Base-by-base conservation (phyloP, 2,113 vertebrate genomes). In the Xyliphius kryptos region DNA sequence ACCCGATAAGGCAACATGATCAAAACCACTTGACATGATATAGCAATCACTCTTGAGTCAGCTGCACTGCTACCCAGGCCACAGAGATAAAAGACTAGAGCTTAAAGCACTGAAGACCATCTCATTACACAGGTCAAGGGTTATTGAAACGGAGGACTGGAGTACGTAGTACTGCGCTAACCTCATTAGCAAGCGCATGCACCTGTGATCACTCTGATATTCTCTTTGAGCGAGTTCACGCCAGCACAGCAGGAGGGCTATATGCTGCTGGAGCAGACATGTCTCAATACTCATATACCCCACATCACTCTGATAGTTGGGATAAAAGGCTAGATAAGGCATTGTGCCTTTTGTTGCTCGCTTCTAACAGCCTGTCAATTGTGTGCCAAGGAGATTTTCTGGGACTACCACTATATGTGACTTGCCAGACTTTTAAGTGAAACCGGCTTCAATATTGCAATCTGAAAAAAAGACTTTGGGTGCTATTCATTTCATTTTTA, bases 131-230 rank as follows among this genome's bases (percentile, higher is more conserved):
- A 12, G 61, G 32, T 32, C 40, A 43, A 70, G 54, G 53, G 19
- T 51, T 15, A 61, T 17, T 5, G 53, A 9, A 48, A 63, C 41
- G 21, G 36, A 9, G 69, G 58, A n/a, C n/a, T n/a, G n/a, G n/a
- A n/a, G 56, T 63, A 36, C 44, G 59, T 51, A 36, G 44, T 55
- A 21, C 3, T 11, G 9, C 19, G 59, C 64, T 63, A 54, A 64
- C 60, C 77, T 87, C 82, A 86, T 88, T 88, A 87, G 75, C 66
- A 15, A 79, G 72, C 71, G 68, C 61, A 77, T 75, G 76, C 83
- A 83, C 82, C 82, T 86, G 83, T 83, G 86, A 83, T 86, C 83
- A 77, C 84, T 88, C 71, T 63, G 61, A 62, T 83, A 85, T 88
- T 86, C 86, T 85, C 79, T 88, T 88, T 88, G 85, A 87, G 81